Evolutionary conservation across 2,113 vertebrate genomes (phyloP).

Genomic region (Falcunculus frontatus): DNA sequence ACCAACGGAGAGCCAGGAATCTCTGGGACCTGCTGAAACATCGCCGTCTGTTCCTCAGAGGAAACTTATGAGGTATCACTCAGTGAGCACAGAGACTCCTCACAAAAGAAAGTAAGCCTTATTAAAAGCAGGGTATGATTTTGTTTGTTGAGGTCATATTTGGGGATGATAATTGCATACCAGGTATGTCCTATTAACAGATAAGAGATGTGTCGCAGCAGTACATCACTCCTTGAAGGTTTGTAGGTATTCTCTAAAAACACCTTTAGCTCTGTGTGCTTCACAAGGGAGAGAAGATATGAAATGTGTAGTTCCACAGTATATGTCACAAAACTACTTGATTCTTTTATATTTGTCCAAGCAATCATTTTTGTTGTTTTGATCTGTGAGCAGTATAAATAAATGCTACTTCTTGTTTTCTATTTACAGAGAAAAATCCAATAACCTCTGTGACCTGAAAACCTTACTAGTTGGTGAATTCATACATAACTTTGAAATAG

Average conservation of each 20-base stretch:
- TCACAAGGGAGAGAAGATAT: neutral
- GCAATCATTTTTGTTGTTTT: neutral
- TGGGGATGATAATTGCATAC: neutral
- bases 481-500: neutral
- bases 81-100: constrained; percentile 93
- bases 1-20: constrained; percentile 64
- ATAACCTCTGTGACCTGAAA: neutral
- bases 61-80: constrained; percentile 94
- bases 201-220: neutral
- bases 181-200: constrained; percentile 1
- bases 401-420: neutral
- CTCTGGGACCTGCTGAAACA: constrained; percentile 54
- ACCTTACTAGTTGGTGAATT: neutral
- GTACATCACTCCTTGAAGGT: neutral
- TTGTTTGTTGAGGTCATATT: neutral
- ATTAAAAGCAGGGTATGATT: constrained; percentile 23
- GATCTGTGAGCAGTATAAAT: neutral
- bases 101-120: constrained; percentile 86
- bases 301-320: neutral
- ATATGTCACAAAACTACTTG: neutral
- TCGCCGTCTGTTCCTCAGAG: constrained; percentile 76
- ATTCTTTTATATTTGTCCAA: neutral
- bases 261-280: neutral
- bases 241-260: neutral
- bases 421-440: neutral